Evolutionary conservation across 2,888 invertebrate genomes (phyloP), one percentile per base, ranked within the genome.

Genomic region (Cantharis flavilabris): DNA sequence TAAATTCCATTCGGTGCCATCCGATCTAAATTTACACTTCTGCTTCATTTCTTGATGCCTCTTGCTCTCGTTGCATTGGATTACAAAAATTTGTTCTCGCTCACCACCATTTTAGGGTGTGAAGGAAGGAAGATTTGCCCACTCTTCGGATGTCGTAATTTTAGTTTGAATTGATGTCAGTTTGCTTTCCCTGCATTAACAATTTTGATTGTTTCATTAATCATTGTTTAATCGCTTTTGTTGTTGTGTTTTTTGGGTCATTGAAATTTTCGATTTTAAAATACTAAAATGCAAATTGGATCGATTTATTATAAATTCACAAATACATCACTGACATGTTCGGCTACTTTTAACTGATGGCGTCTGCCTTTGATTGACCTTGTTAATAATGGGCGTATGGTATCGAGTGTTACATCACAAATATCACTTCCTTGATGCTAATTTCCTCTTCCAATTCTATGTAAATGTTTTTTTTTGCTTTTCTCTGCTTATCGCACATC

Each of bases 341-440:
- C 16, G 23, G 23, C 64, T 20, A 62, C 71, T 72, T 28, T 26
- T n/a, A 28, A 63, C 62, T 72, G 26, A 64, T 26, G 64, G 13
- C 65, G 30, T 72, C 72, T 72, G 72, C 72, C 65, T 28, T 65
- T 23, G 18, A 65, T 30, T 65, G 65, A 72, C 30, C 65, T 64
- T 72, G 72, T 65, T 72, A 65, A 14, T 14, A 14, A 67, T 67
- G 65, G 65, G 65, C 30, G 72, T 62, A 72, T n/a, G 33, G 30
- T 72, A 72, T 72, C 65, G 62, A 65, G 63, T 72, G 72, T 72
- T 72, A 16, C 16, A 70, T 67, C 65, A 67, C 49, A 70, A 16
- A 33, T 49, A 49, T 49, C 49, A 49, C 49, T 49, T 49, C 49
- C 49, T 49, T 49, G 49, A 70, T 70, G 49, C n/a, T 49, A 49